These are phyloP conservation scores for Cromileptes altivelis DNA, from an alignment of 2,113 vertebrate species.

Conservation along the genomic window DNA sequence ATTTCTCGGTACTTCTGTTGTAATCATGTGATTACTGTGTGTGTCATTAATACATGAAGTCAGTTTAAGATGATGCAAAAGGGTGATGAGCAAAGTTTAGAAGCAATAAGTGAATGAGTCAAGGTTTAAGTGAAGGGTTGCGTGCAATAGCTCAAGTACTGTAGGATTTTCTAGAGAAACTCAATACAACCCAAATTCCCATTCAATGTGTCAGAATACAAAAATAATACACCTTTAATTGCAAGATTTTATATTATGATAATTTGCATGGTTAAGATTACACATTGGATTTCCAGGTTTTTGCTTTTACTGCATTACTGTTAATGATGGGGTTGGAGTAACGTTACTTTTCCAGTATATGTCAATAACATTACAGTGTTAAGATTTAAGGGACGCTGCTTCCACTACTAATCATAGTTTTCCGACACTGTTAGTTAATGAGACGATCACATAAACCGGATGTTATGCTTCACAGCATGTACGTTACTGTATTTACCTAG, in stretches of 20 bases:
- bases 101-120: background rate
- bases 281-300: background rate
- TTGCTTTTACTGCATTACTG: background rate
- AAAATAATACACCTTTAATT: no score
- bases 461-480: no score
- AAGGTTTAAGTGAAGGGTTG: background rate
- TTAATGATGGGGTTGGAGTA: background rate
- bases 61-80: background rate
- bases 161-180: background rate
- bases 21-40: background rate
- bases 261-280: no score
- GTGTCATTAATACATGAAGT: background rate
- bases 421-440: no score
- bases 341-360: background rate
- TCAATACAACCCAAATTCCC: no score
- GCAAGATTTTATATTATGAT: no score
- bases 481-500: background rate
- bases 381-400: background rate
- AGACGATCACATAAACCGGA: background rate
- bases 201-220: background rate
- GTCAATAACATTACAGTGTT: no score
- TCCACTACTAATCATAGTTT: background rate
- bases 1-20: rapidly evolving
- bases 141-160: background rate
- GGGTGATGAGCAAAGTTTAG: background rate